phyloP scores from a whole-genome alignment of 2,113 vertebrate species.

The Hiodon alosoides region DNA sequence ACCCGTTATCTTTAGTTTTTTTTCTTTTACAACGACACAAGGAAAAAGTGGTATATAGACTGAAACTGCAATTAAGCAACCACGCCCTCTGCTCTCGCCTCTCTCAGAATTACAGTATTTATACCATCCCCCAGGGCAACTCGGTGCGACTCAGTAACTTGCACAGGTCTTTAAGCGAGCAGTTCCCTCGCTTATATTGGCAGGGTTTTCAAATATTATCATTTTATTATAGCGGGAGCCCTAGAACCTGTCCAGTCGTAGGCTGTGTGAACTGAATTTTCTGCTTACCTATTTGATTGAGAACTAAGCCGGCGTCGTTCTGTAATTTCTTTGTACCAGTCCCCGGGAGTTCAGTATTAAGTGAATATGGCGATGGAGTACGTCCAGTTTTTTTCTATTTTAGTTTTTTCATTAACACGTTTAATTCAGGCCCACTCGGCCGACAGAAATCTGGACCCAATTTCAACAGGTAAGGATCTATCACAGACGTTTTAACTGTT shows the following conservation, averaged over 20 bases:
- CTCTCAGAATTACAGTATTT: conserved; percentile 32
- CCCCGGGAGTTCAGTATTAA: not conserved
- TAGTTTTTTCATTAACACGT: conserved; percentile 43
- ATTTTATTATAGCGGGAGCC: conserved; percentile 49
- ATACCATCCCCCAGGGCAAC: conserved; percentile 16
- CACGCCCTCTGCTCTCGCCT: conserved; percentile 45
- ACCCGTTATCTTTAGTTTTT: conserved; percentile 32
- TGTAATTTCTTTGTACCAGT: not conserved
- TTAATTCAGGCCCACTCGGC: conserved; percentile 32
- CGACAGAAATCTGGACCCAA: conserved; percentile 34
- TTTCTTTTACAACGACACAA: conserved; percentile 16
- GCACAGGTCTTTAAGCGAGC: not conserved
- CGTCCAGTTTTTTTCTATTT: conserved; percentile 38
- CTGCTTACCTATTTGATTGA: conserved; percentile 13
- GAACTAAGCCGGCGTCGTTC: conserved; percentile 13
- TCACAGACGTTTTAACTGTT: too few species aligned
- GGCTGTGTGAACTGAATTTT: conserved; percentile 16
- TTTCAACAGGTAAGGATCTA: conserved; percentile 66
- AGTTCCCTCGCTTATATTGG: not conserved
- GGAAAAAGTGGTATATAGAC: conserved; percentile 17
- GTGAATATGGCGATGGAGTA: conserved; percentile 48
- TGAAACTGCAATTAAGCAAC: conserved; percentile 48
- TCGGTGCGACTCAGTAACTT: not conserved
- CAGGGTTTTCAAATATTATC: conserved; percentile 12
- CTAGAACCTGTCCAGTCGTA: not conserved